Percentiles rank a stretch among this genome's conserved stretches.
phyloP scores from a whole-genome alignment of 2,888 invertebrate genomes.

The Bruchidius siliquastri region DNA sequence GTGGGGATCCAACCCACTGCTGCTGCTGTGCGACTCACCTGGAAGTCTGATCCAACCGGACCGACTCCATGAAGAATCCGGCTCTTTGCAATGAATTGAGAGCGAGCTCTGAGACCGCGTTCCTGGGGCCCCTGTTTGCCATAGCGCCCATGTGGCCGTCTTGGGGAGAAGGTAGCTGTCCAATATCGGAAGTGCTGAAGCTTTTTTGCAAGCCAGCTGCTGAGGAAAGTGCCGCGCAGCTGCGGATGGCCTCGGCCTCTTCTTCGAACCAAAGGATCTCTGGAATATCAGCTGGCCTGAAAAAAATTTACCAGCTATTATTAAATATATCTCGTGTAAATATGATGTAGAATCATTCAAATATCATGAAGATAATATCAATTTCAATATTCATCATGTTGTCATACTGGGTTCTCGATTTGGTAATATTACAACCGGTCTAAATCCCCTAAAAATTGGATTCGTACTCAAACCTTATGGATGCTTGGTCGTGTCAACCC shows the following conservation, averaged over 20 bases:
- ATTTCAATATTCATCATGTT: too few relatives aligned
- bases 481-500: too few relatives aligned
- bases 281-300: slow-evolving; percentile 57
- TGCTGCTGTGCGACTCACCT: slow-evolving; percentile 20
- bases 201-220: slow-evolving; percentile 78
- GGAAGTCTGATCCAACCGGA: slow-evolving; percentile 53
- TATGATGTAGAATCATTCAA: too few relatives aligned
- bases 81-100: slow-evolving; percentile 54
- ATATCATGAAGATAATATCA: too few relatives aligned
- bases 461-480: too few relatives aligned
- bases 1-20: too few relatives aligned
- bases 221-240: slow-evolving; percentile 74
- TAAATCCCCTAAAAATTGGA: too few relatives aligned
- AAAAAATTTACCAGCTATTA: too few relatives aligned
- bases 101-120: slow-evolving; percentile 55
- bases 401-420: too few relatives aligned
- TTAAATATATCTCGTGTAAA: too few relatives aligned
- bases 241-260: slow-evolving; percentile 72
- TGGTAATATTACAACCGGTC: too few relatives aligned
- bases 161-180: slow-evolving; percentile 55
- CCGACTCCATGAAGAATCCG: slow-evolving; percentile 53
- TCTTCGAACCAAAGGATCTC: slow-evolving; percentile 67
- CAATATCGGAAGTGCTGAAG: slow-evolving; percentile 78
- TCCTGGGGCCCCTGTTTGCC: slow-evolving; percentile 30
- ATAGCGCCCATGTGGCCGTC: slow-evolving; percentile 39